Evolutionary conservation across 1,140 invertebrate species (phyloP).

Genomic region (Kradibia gibbosae): DNA sequence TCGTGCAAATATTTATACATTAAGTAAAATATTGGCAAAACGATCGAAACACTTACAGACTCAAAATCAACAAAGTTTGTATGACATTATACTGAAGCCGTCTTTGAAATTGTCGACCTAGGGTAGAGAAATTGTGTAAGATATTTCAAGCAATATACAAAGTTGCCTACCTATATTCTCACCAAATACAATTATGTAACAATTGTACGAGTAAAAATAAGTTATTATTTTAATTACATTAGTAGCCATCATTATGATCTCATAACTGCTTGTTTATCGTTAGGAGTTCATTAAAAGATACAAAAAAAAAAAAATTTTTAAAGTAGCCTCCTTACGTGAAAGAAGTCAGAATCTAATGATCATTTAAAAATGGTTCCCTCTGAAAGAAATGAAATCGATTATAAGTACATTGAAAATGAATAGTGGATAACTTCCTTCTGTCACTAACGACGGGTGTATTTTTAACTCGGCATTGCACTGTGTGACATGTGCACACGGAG

Average conservation of each 20-base stretch:
- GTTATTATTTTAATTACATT: neutral
- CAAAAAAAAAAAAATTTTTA: neutral
- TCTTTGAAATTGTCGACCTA: neutral
- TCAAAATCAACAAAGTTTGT: neutral
- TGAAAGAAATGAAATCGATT: neutral
- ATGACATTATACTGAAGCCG: neutral
- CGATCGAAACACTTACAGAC: neutral
- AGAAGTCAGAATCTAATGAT: no score
- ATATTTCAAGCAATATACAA: neutral
- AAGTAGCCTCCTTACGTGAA: neutral
- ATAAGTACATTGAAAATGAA: neutral
- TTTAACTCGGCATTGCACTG: neutral
- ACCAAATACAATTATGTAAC: neutral
- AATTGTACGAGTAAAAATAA: neutral
- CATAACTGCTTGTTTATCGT: neutral
- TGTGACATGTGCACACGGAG: no score
- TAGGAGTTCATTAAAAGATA: neutral
- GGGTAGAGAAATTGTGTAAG: neutral
- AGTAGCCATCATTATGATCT: no score
- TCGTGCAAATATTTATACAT: neutral
- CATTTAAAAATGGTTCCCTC: neutral
- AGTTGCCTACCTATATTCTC: neutral
- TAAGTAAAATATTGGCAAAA: neutral
- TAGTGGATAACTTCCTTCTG: neutral
- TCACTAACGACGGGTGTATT: neutral